Evolutionary conservation across 2,113 vertebrate genomes (phyloP).

Genomic region (Odontophorus gujanensis): DNA sequence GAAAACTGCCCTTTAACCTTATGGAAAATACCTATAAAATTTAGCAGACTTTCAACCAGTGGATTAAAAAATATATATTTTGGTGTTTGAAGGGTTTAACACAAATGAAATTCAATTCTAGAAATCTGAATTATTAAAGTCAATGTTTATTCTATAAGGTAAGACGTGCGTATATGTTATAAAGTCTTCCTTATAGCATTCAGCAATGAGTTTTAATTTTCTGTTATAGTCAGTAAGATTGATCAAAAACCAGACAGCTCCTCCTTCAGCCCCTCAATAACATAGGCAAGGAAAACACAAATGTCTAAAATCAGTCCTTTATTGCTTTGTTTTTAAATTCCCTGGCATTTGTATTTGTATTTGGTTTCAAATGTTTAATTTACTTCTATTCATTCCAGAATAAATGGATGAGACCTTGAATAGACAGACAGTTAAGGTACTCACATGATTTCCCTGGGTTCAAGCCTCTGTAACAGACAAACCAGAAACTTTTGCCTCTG

Average conservation of each 20-base stretch:
- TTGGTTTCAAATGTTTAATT: neutral
- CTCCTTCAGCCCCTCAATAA: neutral
- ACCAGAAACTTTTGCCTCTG: slow-evolving; percentile 29
- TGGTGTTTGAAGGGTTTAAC: neutral
- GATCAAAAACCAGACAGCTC: slow-evolving; percentile 17
- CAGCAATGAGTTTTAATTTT: slow-evolving; percentile 26
- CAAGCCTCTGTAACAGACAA: neutral
- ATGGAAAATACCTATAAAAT: neutral
- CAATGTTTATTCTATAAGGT: neutral
- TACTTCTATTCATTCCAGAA: slow-evolving; percentile 26
- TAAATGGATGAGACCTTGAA: slow-evolving; percentile 17
- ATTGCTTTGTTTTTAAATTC: slow-evolving; percentile 19
- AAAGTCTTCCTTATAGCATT: neutral
- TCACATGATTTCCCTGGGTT: neutral
- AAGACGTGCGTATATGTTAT: neutral
- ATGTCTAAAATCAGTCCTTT: neutral
- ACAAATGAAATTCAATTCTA: neutral
- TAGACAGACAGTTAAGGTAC: neutral
- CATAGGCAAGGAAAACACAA: neutral
- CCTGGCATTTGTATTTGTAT: neutral
- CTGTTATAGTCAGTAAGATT: neutral
- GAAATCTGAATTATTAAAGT: neutral
- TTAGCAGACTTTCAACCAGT: neutral
- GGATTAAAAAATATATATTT: neutral
- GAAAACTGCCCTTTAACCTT: neutral